Evolutionary conservation across 1,140 invertebrate genomes (phyloP).

Genomic region (Solenopsis fugax): DNA sequence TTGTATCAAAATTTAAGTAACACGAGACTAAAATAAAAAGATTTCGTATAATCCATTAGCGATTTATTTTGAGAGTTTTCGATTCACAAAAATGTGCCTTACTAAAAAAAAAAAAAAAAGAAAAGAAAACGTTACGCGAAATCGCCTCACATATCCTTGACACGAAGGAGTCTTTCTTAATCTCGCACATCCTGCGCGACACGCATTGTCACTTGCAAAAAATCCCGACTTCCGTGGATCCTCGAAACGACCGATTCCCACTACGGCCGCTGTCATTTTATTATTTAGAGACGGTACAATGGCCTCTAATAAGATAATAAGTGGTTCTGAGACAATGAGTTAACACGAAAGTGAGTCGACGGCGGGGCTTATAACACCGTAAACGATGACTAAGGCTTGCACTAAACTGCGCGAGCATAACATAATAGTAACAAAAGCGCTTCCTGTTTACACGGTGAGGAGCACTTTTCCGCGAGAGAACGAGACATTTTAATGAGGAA

Average conservation of each 20-base stretch:
- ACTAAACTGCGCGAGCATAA: constrained; percentile 53
- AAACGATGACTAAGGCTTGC: constrained; percentile 58
- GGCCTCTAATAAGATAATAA: constrained; percentile 56
- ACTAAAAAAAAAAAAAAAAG: too few relatives aligned
- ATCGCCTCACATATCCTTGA: not conserved
- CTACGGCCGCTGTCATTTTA: constrained; percentile 36
- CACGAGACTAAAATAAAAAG: too few relatives aligned
- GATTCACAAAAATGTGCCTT: too few relatives aligned
- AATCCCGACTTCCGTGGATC: not conserved
- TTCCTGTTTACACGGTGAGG: constrained; percentile 43
- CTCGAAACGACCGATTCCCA: constrained; percentile 18
- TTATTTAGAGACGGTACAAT: constrained; percentile 61
- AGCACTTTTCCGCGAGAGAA: not conserved
- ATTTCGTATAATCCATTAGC: too few relatives aligned
- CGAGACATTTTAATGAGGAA: not conserved
- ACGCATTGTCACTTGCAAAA: not conserved
- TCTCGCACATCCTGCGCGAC: constrained; percentile 9
- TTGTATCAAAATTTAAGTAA: too few relatives aligned
- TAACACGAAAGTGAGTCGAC: constrained; percentile 55
- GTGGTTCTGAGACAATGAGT: constrained; percentile 50
- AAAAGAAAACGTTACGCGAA: not conserved
- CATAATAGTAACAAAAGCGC: constrained; percentile 42
- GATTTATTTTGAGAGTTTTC: too few relatives aligned
- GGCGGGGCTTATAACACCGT: constrained; percentile 36
- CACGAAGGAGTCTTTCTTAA: not conserved